Base-by-base conservation (phyloP, 2,888 invertebrate species). In the Plagodis dolabraria region DNA sequence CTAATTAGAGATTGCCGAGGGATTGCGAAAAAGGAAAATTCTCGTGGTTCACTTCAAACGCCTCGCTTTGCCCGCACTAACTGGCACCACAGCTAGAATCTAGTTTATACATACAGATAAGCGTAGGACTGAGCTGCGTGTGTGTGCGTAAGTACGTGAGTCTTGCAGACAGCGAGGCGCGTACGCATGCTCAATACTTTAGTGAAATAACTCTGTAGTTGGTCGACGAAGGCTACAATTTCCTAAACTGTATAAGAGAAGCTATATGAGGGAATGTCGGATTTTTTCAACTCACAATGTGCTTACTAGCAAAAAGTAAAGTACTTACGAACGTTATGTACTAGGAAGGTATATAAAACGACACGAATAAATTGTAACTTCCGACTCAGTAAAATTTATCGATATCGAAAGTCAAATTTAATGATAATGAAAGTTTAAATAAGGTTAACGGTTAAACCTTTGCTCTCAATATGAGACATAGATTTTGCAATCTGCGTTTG, bases 121-220 rank as follows among this genome's bases (percentile, higher is more conserved):
- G 33, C 51, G 48, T 49, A 38, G 54, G 33, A 34, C 34, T 44
- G 46, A 11, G 44, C 9, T 47, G 57, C 52, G 47, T 11, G 35
- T 44, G 67, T 65, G 68, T 71, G 70, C 62, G 70, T 62, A 58
- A 43, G 70, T 58, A 61, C 61, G 63, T 57, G 59, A 53, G 60
- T 47, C 55, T 55, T 70, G 76, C 73, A 83, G 83, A 82, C 82
- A 67, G 82, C 81, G 75, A 69, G 82, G 82, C 82, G 82, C 77
- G 74, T 50, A 67, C 64, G 53, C 54, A 64, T 50, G 47, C 60
- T 63, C 59, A 65, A 55, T 49, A 42, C 57, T 53, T 55, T 49
- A 47, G 42, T 33, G 51, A 57, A 57, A 60, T 52, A 59, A 53
- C 57, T 53, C 11, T 8, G 33, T 38, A 52, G 48, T 35, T 47